Conservation (phyloP, 2,797 vertebrate genomes). For the Phaenicophaeus curvirostris region DNA sequence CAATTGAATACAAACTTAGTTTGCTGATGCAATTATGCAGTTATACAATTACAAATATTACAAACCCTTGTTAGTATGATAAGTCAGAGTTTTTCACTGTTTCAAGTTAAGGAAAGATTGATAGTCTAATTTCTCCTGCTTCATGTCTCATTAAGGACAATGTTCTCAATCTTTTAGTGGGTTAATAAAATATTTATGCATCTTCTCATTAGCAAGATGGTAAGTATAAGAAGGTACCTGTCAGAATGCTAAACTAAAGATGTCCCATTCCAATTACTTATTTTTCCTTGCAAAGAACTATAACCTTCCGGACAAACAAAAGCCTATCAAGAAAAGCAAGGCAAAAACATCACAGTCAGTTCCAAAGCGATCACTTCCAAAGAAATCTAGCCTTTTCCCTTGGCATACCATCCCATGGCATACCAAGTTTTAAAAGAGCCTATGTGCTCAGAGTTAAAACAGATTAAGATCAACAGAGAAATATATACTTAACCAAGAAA, state of each 20-base stretch:
- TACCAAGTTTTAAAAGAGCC: neutral
- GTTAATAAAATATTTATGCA: conserved; percentile 50
- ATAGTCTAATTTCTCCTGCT: neutral
- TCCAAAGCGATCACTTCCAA: neutral
- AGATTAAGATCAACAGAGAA: neutral
- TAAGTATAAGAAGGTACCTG: neutral
- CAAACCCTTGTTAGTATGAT: neutral
- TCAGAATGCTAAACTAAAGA: conserved; percentile 24
- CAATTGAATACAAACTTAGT: neutral
- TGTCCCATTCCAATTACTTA: neutral
- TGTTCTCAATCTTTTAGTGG: conserved; percentile 2
- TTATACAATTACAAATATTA: neutral
- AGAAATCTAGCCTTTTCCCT: neutral
- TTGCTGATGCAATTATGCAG: neutral
- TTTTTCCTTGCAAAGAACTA: neutral
- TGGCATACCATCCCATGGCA: neutral
- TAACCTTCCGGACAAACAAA: neutral
- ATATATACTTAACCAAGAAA: neutral
- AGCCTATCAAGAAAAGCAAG: neutral
- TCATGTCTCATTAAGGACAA: conserved; percentile 31
- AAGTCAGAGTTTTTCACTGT: neutral
- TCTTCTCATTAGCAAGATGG: conserved; percentile 29
- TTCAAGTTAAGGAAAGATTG: neutral
- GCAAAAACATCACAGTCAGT: neutral
- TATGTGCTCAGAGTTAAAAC: neutral